A percentile compares a stretch with the other conserved stretches of the same genome.
Conservation (phyloP, 2,888 invertebrate species). For the Drosophila siamana region DNA sequence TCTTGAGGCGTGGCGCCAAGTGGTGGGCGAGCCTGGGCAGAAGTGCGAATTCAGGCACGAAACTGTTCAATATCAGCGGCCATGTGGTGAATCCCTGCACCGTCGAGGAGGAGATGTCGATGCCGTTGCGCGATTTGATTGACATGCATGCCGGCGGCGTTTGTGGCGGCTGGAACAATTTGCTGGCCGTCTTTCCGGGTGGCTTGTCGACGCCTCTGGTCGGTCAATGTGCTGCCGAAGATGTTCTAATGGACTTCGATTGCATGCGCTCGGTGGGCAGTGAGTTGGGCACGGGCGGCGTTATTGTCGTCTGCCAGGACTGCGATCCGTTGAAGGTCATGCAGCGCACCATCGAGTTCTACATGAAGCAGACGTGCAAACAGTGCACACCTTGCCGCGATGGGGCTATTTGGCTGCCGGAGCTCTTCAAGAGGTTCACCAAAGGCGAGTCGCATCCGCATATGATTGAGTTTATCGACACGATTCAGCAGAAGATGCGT, state of each 20-base stretch:
- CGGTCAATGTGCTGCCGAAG: conserved; percentile 92
- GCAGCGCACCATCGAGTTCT: conserved; percentile 96
- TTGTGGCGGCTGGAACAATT: conserved; percentile 98
- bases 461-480: conserved; percentile 99
- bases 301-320: conserved; percentile 98
- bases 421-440: conserved; percentile 91
- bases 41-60: conserved; percentile 97
- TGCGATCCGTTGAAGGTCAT: conserved; percentile 99
- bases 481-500: conserved; percentile 98
- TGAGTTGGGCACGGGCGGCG: conserved; percentile 97
- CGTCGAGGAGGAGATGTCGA: conserved; percentile 99
- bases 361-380: conserved; percentile 99
- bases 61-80: conserved; percentile 98
- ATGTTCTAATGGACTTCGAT: conserved; percentile 98
- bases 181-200: conserved; percentile 97
- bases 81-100: conserved; percentile 98
- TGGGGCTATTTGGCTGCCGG: conserved; percentile 97
- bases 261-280: conserved; percentile 95
- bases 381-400: conserved; percentile 99
- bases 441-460: conserved; percentile 95
- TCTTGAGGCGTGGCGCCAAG: conserved; percentile 95
- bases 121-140: conserved; percentile 96
- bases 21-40: conserved; percentile 99
- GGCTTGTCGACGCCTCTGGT: conserved; percentile 99
- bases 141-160: conserved; percentile 98